Evolutionary conservation across 2,113 vertebrate species (phyloP).

Genomic region (Centropus bengalensis): DNA sequence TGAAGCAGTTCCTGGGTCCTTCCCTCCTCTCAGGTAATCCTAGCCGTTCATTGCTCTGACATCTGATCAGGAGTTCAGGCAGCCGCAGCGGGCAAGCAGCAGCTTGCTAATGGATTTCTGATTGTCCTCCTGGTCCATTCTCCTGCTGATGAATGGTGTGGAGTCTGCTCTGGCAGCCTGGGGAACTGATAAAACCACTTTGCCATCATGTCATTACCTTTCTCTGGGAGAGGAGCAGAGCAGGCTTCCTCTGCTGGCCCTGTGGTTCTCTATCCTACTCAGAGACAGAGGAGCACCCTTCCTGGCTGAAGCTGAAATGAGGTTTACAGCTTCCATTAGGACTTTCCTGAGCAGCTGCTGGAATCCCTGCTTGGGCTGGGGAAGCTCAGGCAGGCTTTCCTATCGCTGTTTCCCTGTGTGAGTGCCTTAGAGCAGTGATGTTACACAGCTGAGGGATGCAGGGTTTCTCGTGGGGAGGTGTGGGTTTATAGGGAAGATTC

Average conservation of each 20-base stretch:
- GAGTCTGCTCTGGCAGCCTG: neutral
- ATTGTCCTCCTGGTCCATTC: conserved; percentile 42
- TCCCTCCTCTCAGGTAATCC: neutral
- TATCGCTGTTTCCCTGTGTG: fast-evolving
- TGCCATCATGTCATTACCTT: conserved; percentile 5
- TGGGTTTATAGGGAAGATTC: neutral
- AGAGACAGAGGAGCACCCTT: neutral
- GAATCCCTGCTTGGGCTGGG: neutral
- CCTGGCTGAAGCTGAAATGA: neutral
- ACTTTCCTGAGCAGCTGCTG: neutral
- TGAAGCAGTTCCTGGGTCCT: neutral
- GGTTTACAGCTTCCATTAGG: neutral
- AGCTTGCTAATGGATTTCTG: conserved; percentile 66
- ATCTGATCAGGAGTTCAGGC: conserved; percentile 23
- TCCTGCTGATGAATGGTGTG: conserved; percentile 12
- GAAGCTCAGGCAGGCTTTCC: neutral
- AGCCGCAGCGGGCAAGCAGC: neutral
- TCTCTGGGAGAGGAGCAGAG: neutral
- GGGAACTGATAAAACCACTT: neutral
- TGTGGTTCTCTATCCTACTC: neutral
- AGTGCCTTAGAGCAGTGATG: neutral
- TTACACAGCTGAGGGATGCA: neutral
- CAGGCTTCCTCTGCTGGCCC: neutral
- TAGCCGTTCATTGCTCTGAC: neutral
- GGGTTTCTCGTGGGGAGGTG: neutral